Conservation (phyloP, 2,797 vertebrate species). For the Mionectes olivaceus region DNA sequence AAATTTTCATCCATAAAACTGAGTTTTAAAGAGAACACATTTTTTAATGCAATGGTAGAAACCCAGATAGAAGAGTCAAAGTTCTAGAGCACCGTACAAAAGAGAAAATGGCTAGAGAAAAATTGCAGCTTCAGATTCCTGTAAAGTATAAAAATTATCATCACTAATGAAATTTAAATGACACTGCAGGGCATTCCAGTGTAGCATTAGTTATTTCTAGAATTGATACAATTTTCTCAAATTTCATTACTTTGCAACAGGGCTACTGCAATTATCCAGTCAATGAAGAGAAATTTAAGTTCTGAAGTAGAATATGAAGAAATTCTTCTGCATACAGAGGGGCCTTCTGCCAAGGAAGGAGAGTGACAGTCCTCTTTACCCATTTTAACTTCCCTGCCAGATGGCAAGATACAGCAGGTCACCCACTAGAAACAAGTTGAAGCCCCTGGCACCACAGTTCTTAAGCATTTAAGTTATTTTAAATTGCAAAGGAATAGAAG, state of each 20-base stretch:
- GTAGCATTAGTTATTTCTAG: neutral
- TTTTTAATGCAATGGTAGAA: neutral
- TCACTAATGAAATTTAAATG: neutral
- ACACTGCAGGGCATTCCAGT: neutral
- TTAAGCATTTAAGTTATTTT: neutral
- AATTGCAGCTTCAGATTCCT: neutral
- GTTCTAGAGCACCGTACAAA: neutral
- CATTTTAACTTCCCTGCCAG: neutral
- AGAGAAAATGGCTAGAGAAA: neutral
- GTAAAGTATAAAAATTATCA: neutral
- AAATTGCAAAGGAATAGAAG: neutral
- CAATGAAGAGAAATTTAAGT: neutral
- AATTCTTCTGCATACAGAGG: neutral
- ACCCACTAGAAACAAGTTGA: neutral
- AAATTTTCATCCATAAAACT: neutral
- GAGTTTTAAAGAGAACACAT: neutral
- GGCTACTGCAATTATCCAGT: neutral
- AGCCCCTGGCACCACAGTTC: neutral
- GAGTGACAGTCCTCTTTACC: neutral
- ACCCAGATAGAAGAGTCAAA: neutral
- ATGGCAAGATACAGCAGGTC: neutral
- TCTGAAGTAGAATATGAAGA: neutral
- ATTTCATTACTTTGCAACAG: neutral
- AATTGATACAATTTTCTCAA: neutral
- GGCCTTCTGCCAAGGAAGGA: neutral